phyloP scores from a whole-genome alignment of 2,888 invertebrate species.

The Osedax fenrisi region DNA sequence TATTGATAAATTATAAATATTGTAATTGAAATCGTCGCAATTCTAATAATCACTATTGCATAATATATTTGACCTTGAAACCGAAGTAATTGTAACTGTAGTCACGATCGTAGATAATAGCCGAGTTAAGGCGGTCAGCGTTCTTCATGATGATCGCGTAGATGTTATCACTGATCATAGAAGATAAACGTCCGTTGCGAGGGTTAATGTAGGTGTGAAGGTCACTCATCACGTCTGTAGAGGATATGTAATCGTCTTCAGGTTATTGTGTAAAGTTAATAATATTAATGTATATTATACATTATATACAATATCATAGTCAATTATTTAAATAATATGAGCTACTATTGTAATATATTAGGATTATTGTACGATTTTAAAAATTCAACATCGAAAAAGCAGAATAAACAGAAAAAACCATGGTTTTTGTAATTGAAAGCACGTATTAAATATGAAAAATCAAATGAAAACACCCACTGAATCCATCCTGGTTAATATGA shows the following conservation, averaged over 20 bases:
- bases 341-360: no score
- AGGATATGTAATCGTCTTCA: background rate
- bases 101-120: conserved; percentile 90
- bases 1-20: background rate
- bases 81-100: conserved; percentile 95
- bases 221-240: conserved; percentile 74
- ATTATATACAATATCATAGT: no score
- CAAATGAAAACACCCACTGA: no score
- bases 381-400: no score
- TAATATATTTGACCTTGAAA: conserved; percentile 68
- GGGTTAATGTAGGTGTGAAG: conserved; percentile 66
- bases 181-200: conserved; percentile 61
- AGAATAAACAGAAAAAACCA: no score
- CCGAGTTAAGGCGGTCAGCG: conserved; percentile 78
- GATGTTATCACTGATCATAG: conserved; percentile 75
- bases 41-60: background rate
- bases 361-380: no score
- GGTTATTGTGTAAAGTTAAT: background rate
- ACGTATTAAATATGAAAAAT: no score
- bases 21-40: background rate
- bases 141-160: conserved; percentile 70
- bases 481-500: no score
- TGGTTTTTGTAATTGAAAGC: no score
- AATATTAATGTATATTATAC: background rate
- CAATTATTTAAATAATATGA: no score